Conservation (phyloP, 2,888 invertebrate genomes). For the Serrognathus titanus region DNA sequence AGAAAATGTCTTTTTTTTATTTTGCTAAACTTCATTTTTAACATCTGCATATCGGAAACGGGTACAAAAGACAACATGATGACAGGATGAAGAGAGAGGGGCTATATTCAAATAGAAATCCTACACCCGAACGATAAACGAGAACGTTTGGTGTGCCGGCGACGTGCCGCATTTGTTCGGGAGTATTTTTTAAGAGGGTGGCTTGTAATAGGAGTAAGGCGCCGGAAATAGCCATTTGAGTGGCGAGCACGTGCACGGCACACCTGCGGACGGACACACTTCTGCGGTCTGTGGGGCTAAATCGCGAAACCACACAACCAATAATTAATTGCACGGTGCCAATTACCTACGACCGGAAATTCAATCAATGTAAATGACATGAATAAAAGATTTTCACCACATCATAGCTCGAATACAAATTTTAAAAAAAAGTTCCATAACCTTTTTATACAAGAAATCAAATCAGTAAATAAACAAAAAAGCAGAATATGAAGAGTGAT, state of each 20-base stretch:
- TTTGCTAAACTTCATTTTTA: too few relatives aligned
- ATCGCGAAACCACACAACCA: neutral
- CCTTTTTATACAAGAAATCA: neutral
- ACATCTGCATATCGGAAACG: too few relatives aligned
- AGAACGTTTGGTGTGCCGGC: neutral
- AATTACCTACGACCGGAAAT: neutral
- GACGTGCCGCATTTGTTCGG: constrained; percentile 3
- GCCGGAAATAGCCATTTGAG: constrained; percentile 27
- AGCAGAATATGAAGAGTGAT: too few relatives aligned
- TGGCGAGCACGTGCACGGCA: constrained; percentile 24
- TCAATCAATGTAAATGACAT: neutral
- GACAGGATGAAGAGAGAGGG: neutral
- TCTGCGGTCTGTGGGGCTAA: constrained; percentile 18
- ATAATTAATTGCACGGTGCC: neutral
- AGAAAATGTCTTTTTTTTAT: too few relatives aligned
- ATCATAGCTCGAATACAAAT: neutral
- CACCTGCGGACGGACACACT: constrained; percentile 18
- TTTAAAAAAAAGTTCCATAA: neutral
- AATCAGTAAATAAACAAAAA: too few relatives aligned
- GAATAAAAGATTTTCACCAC: neutral
- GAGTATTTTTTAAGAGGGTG: constrained; percentile 3
- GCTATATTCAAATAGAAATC: neutral
- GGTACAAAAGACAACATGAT: constrained; percentile 14
- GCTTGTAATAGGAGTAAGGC: constrained; percentile 10
- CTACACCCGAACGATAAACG: neutral